Base-by-base conservation (phyloP, 2,888 invertebrate genomes). In the Calliphora vomitoria region DNA sequence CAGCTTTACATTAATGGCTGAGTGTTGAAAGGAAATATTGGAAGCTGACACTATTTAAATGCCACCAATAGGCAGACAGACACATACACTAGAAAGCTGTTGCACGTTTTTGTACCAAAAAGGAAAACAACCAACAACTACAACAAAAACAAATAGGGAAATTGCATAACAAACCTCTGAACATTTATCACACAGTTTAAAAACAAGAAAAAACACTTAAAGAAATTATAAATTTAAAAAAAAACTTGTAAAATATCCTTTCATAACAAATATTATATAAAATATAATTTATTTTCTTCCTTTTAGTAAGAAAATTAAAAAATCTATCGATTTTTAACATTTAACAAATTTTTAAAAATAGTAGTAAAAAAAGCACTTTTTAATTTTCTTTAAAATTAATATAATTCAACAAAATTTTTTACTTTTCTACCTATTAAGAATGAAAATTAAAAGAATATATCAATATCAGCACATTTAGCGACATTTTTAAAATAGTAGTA, bases 11-110 rank as follows among this genome's bases (percentile, higher is more conserved):
- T 50, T 50, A 50, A 50, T 69, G 69, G 18, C n/a, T 44, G 55
- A 81, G 64, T 82, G 81, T 55, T 82, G 35, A 74, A 66, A 74
- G 64, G 71, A 72, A 64, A 55, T 82, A 53, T 69, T 60, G 50
- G 25, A 50, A 62, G 31, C 62, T 76, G 76, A 71, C 69, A 83
- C 76, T 55, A 76, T 62, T 69, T 41, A 47, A 5, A 60, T 11
- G 55, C 41, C 60, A 60, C n/a, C 31, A 38, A 74, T 1, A 74
- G 18, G 11, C 55, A 47, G 8, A 10, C 20, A 60, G 3, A 60
- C 3, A 53, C 53, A 55, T 0, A 64, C 3, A 5, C 60, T 11
- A n/a, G 8, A 20, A 41, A 72, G 55, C 64, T 64, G 64, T 74
- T 64, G 47, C 66, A 55, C 11, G 11, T 66, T 4, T 41, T 41